A percentile compares a stretch with the other conserved stretches of the same genome.
Evolutionary conservation across 2,888 invertebrate species (phyloP).

Genomic region (Neelides folsomi): DNA sequence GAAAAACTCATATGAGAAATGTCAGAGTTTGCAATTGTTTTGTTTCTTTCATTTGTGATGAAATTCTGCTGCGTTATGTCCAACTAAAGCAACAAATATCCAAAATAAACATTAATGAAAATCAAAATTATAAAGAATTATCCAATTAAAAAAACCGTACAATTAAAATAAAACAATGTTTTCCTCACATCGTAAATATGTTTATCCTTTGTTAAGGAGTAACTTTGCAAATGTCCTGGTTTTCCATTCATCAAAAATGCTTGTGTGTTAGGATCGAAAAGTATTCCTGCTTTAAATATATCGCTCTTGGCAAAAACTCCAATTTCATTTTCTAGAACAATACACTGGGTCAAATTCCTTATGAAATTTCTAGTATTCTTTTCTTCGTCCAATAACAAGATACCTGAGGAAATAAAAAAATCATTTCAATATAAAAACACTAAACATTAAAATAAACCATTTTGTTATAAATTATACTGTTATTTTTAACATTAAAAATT

Average conservation of each 20-base stretch:
- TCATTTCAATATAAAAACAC: not conserved
- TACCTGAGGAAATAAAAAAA: slow-evolving; percentile 34
- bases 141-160: not conserved
- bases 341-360: slow-evolving; percentile 54
- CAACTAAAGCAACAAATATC: slow-evolving; percentile 41
- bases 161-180: no score
- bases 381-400: slow-evolving; percentile 38
- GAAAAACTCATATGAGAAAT: slow-evolving; percentile 55
- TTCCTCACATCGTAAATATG: slow-evolving; percentile 56
- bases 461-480: not conserved
- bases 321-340: slow-evolving; percentile 41
- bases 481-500: slow-evolving; percentile 13
- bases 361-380: slow-evolving; percentile 46
- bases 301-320: slow-evolving; percentile 39
- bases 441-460: slow-evolving; percentile 1
- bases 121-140: not conserved
- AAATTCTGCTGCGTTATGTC: slow-evolving; percentile 60
- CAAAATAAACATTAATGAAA: not conserved
- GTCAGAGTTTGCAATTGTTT: slow-evolving; percentile 49
- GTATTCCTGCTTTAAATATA: slow-evolving; percentile 38
- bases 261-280: slow-evolving; percentile 50
- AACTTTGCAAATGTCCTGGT: slow-evolving; percentile 62
- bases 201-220: slow-evolving; percentile 49
- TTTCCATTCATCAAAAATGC: slow-evolving; percentile 57
- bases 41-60: slow-evolving; percentile 49